phyloP scores from a whole-genome alignment of 2,888 invertebrate genomes.

The Sesia apiformis region DNA sequence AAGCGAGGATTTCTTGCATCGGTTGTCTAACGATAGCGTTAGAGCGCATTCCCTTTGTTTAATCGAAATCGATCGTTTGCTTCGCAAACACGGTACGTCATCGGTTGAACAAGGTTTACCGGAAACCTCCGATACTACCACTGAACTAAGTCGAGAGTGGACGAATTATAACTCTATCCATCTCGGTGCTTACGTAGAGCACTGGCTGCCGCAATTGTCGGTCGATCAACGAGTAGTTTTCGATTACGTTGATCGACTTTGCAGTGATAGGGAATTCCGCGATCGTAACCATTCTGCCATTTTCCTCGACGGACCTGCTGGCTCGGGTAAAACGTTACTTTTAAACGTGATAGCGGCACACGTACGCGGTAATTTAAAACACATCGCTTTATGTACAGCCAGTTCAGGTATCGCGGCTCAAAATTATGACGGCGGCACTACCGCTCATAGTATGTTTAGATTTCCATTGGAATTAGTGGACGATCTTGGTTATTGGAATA shows the following conservation, averaged over 20 bases:
- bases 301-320: slow-evolving; percentile 3
- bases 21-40: not conserved
- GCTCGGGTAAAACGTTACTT: slow-evolving; percentile 3
- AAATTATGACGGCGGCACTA: slow-evolving; percentile 1
- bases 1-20: slow-evolving; percentile 1
- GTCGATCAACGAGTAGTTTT: not conserved
- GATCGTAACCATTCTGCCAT: not conserved
- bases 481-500: slow-evolving; percentile 2
- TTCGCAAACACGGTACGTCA: not conserved
- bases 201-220: not conserved
- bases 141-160: not conserved
- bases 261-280: not conserved
- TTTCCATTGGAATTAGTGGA: slow-evolving; percentile 1
- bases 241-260: not conserved
- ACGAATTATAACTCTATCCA: not conserved
- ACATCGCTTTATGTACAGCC: slow-evolving; percentile 1
- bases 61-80: not conserved
- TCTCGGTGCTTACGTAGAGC: not conserved
- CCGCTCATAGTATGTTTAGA: slow-evolving; percentile 4
- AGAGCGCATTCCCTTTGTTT: not conserved
- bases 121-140: not conserved
- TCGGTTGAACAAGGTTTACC: not conserved
- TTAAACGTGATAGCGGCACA: slow-evolving; percentile 2
- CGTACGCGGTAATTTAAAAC: not conserved
- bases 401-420: slow-evolving; percentile 2